Conservation (phyloP, 2,888 invertebrate species). For the Sesamia inferens region DNA sequence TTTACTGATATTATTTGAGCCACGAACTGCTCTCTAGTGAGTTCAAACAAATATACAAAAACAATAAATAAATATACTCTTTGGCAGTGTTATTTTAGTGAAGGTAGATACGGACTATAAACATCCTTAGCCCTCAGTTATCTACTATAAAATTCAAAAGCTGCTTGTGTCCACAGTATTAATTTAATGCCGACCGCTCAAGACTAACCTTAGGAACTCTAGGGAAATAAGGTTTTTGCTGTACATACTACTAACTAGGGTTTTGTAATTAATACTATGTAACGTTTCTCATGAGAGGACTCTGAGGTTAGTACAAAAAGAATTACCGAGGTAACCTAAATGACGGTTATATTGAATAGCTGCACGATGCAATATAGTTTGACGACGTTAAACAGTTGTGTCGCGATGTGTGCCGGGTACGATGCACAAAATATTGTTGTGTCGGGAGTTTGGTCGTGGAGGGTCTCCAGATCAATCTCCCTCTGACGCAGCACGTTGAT, state of each 20-base stretch:
- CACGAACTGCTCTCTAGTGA: too few relatives aligned
- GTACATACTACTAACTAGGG: constrained; percentile 1
- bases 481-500: too few relatives aligned
- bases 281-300: constrained; percentile 1
- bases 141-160: not conserved
- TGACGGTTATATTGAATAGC: not conserved
- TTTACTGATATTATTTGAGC: too few relatives aligned
- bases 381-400: not conserved
- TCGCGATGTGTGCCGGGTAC: too few relatives aligned
- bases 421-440: too few relatives aligned
- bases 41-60: not conserved
- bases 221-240: constrained; percentile 48
- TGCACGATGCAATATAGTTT: not conserved
- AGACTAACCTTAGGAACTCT: constrained; percentile 6
- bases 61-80: not conserved
- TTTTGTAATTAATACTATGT: constrained; percentile 30
- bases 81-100: not conserved
- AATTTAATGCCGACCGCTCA: constrained; percentile 1
- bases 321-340: constrained; percentile 5
- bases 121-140: not conserved
- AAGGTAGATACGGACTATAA: not conserved
- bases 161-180: not conserved
- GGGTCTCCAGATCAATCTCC: too few relatives aligned
- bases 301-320: not conserved
- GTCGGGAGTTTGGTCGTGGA: too few relatives aligned